Evolutionary conservation across 2,113 vertebrate genomes (phyloP).

Genomic region (Climacteris rufus): DNA sequence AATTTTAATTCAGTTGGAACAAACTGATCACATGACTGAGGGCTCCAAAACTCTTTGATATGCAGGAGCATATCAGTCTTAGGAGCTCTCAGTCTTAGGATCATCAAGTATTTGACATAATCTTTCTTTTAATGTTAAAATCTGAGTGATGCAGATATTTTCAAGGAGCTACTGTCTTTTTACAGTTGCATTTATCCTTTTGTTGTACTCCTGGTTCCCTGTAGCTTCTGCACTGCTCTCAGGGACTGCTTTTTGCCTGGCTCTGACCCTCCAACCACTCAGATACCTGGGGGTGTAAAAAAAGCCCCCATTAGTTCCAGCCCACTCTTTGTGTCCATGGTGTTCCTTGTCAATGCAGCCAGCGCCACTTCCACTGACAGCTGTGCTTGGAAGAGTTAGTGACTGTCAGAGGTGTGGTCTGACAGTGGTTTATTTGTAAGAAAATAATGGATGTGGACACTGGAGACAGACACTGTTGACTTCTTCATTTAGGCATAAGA

Average conservation of each 20-base stretch:
- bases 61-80: too few relatives aligned
- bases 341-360: neutral
- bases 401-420: neutral
- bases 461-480: neutral
- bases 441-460: neutral
- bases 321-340: fast-evolving
- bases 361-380: neutral
- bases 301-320: neutral
- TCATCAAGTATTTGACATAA: neutral
- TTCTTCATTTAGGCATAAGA: neutral
- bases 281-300: neutral
- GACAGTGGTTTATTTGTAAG: neutral
- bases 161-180: neutral
- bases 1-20: neutral
- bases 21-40: neutral
- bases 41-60: neutral
- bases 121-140: neutral
- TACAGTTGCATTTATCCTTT: neutral
- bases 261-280: neutral
- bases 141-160: neutral
- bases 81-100: neutral
- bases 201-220: neutral
- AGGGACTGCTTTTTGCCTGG: neutral
- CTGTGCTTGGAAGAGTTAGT: neutral
- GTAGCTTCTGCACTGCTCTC: neutral